Percentiles rank a stretch among this genome's conserved stretches.
Evolutionary conservation across 2,113 vertebrate genomes (phyloP).

Genomic region (Callionymus lyra): DNA sequence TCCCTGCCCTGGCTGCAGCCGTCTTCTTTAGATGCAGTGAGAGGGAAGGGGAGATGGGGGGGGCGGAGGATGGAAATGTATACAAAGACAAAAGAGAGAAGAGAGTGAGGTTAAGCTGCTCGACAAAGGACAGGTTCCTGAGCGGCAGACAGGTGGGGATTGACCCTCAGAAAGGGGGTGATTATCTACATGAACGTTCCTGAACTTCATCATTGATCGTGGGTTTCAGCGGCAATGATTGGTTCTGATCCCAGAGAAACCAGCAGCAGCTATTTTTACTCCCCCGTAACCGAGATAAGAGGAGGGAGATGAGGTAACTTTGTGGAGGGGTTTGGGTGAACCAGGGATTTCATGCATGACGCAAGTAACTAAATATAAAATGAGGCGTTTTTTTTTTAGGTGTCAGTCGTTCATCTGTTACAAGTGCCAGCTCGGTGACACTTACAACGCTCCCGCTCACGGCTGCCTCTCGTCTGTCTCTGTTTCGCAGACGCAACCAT

Average conservation of each 20-base stretch:
- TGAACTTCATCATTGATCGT: conserved; percentile 43
- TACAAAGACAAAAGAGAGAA: conserved; percentile 4
- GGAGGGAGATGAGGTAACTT: too few species aligned
- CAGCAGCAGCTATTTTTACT: too few species aligned
- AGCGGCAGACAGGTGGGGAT: conserved; percentile 42
- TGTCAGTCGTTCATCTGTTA: not conserved
- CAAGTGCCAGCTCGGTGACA: too few species aligned
- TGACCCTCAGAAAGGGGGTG: conserved; percentile 44
- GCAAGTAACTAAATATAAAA: too few species aligned
- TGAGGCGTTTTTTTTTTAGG: too few species aligned
- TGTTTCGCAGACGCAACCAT: conserved; percentile 82
- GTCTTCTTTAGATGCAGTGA: conserved; percentile 56
- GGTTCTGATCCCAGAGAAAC: too few species aligned
- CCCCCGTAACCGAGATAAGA: too few species aligned
- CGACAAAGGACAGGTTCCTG: conserved; percentile 57
- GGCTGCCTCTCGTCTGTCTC: not conserved
- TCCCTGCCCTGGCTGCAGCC: conserved; percentile 43
- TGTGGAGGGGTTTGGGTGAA: too few species aligned
- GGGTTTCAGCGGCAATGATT: too few species aligned
- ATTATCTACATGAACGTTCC: conserved; percentile 62
- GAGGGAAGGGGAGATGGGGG: conserved; percentile 27
- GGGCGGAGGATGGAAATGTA: conserved; percentile 23
- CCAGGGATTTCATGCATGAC: too few species aligned
- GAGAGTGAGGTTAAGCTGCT: conserved; percentile 42
- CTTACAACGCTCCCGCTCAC: not conserved